phyloP scores from a whole-genome alignment of 1,140 invertebrate genomes.

The Leptinotarsa texana region DNA sequence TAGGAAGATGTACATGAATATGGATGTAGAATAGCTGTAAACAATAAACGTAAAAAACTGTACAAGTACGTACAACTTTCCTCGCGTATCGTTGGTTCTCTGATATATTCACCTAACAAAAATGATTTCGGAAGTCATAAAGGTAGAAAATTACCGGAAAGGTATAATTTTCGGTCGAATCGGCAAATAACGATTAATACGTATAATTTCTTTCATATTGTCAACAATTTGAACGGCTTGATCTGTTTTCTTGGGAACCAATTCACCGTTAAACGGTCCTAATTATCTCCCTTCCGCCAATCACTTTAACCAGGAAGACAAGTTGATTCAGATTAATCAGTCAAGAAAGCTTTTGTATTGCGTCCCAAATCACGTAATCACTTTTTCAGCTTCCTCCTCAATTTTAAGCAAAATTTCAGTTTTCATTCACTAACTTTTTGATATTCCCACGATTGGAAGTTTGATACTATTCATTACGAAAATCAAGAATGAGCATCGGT shows the following conservation, averaged over 20 bases:
- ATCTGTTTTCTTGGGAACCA: conserved; percentile 12
- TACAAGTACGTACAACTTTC: not conserved
- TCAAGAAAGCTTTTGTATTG: not conserved
- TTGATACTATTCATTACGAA: no score
- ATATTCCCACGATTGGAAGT: conserved; percentile 27
- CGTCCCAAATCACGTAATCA: conserved; percentile 19
- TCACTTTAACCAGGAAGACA: conserved; percentile 18
- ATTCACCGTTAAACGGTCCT: conserved; percentile 21
- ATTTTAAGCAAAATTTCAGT: conserved; percentile 8
- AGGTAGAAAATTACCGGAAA: no score
- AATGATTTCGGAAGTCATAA: no score
- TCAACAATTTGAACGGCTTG: not conserved
- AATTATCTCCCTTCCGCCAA: conserved; percentile 23
- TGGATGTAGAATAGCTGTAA: no score
- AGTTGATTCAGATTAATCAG: conserved; percentile 13
- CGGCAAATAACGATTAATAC: not conserved
- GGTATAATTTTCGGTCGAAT: not conserved
- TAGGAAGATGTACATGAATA: no score
- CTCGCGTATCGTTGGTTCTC: no score
- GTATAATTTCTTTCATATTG: not conserved
- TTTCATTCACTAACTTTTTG: not conserved
- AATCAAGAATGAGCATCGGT: no score
- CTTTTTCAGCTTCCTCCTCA: conserved; percentile 20
- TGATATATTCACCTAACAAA: no score
- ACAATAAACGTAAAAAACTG: not conserved